Base-by-base conservation (phyloP, 1,140 invertebrate species). In the Pseudomyrmex concolor region DNA sequence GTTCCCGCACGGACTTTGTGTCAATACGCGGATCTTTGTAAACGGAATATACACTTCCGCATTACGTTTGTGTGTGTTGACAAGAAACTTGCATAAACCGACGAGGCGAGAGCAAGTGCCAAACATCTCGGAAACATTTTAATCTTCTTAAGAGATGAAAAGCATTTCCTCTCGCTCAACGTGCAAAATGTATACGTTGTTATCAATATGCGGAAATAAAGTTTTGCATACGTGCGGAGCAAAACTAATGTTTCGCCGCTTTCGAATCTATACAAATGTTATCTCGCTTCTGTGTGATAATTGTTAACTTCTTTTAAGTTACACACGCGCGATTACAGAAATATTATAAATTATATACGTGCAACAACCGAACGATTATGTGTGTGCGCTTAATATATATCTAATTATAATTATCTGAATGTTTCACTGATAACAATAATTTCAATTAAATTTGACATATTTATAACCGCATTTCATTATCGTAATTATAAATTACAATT, bases 101-200 rank as follows among this genome's bases (percentile, higher is more conserved):
- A 83, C 60, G 51, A 34, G 77, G 13, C 62, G 62, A 68, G 77
- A 73, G 43, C 70, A 50, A 81, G 54, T 59, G 62, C 59, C 9
- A 86, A 86, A 86, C 62, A 74, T 51, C 82, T 89, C 55, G 68
- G 60, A 89, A 80, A 84, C 66, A 85, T 84, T 85, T 89, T 88
- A 76, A 86, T 86, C 57, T 88, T 89, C 34, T 74, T 57, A 86
- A 48, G 71, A 50, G 72, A 25, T 59, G 34, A 85, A 83, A 51
- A 48, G 55, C 55, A 80, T 72, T 59, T 80, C 67, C 67, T 62
- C 66, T 76, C 62, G 59, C 48, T 34, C 22, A 0, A 66, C 59
- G 64, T 70, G 19, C 63, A 68, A 77, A 57, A 80, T 13, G 12
- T 51, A 0, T 3, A 0, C 50, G 70, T 71, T 50, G 8, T 25